These are phyloP conservation scores for Pica pica DNA, from an alignment of 2,113 vertebrate genomes.

Conservation along the genomic window DNA sequence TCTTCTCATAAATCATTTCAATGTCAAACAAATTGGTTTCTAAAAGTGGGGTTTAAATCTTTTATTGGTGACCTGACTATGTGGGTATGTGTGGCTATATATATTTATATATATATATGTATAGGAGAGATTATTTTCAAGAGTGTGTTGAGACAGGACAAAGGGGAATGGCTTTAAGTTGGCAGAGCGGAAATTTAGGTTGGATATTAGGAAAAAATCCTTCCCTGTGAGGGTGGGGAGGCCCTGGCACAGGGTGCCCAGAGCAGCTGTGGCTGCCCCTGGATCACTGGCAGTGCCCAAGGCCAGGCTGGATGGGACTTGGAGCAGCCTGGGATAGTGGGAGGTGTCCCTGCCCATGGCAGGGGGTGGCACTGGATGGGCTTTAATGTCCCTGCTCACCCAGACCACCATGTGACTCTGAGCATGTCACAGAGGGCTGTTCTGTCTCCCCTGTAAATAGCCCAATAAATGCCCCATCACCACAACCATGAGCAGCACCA, in stretches of 20 bases:
- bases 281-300: not conserved
- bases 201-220: rapidly evolving
- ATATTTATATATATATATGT: not conserved
- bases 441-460: not conserved
- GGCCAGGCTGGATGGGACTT: not conserved
- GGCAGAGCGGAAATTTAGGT: not conserved
- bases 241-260: not conserved
- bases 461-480: not conserved
- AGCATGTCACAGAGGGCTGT: not conserved
- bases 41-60: not conserved
- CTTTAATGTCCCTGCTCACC: too few relatives aligned
- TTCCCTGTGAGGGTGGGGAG: not conserved
- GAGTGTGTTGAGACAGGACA: not conserved
- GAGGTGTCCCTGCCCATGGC: not conserved
- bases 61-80: not conserved
- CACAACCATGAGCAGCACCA: not conserved
- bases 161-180: not conserved
- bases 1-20: not conserved
- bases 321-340: not conserved
- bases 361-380: not conserved
- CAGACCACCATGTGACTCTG: not conserved
- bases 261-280: not conserved
- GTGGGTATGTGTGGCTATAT: not conserved
- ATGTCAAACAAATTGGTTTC: not conserved
- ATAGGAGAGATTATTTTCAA: not conserved